Conservation (phyloP, 2,797 vertebrate genomes). For the Distichodus sexfasciatus region DNA sequence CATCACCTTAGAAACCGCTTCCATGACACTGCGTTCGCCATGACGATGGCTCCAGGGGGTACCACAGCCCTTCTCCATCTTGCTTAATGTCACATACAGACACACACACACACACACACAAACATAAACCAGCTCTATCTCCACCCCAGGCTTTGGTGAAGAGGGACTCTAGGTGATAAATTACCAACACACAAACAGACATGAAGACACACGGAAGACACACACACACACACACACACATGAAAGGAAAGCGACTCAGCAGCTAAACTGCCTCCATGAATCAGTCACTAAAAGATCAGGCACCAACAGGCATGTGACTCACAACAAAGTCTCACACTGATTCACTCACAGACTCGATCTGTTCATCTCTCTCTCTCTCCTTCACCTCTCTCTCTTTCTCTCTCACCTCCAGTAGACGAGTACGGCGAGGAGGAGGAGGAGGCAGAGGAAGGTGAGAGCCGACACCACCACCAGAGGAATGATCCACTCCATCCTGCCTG, state of each 20-base stretch:
- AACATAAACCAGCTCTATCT: slow-evolving; percentile 9
- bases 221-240: slow-evolving; percentile 17
- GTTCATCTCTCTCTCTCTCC: no score
- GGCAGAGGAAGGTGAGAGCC: slow-evolving; percentile 93
- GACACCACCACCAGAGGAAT: slow-evolving; percentile 96
- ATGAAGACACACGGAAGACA: no score
- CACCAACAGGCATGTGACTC: no score
- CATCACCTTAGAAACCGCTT: slow-evolving; percentile 21
- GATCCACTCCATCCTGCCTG: slow-evolving; percentile 94
- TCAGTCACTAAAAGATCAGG: no score
- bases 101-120: slow-evolving; percentile 28
- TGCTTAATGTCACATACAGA: slow-evolving; percentile 42
- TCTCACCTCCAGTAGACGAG: slow-evolving; percentile 98
- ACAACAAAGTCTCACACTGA: no score
- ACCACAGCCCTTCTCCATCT: neutral
- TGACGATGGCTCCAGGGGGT: neutral
- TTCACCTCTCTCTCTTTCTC: neutral
- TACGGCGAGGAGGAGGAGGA: slow-evolving; percentile 92
- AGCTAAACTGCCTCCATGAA: no score
- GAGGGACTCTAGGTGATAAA: slow-evolving; percentile 30
- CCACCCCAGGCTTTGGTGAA: slow-evolving; percentile 3
- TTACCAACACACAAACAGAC: slow-evolving; percentile 14
- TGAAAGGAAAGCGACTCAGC: no score
- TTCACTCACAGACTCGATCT: no score
- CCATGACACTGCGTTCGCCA: slow-evolving; percentile 17